Conservation (phyloP, 2,888 invertebrate genomes). For the Calameuta filiformis region DNA sequence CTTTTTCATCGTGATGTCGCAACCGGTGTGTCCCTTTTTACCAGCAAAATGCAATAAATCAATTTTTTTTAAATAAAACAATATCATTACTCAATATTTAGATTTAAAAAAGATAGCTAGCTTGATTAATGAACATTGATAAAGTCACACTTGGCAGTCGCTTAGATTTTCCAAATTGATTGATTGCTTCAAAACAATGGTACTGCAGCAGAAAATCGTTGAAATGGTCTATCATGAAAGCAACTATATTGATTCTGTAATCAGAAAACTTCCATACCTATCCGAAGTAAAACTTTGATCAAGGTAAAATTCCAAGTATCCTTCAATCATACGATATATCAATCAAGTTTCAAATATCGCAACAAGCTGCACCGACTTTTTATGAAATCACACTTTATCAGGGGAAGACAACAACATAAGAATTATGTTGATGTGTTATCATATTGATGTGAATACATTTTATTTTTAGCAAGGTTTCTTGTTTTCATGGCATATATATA, state of each 20-base stretch:
- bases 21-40: not conserved
- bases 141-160: not conserved
- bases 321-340: not conserved
- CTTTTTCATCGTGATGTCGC: not conserved
- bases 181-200: not conserved
- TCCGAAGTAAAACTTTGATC: not conserved
- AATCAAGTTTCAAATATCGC: not conserved
- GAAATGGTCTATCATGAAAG: not conserved
- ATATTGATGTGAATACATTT: not conserved
- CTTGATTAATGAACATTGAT: not conserved
- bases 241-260: not conserved
- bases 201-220: not conserved
- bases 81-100: not conserved
- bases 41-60: not conserved
- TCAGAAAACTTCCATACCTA: not conserved
- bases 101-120: not conserved
- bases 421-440: too few relatives aligned
- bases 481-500: not conserved
- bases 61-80: not conserved
- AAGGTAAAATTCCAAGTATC: not conserved
- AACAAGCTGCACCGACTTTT: not conserved
- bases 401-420: not conserved
- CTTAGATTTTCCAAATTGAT: not conserved
- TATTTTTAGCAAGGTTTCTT: not conserved
- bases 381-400: not conserved